These are phyloP conservation scores for Oreochromis grahami DNA, from an alignment of 2,797 vertebrate species.

Conservation along the genomic window DNA sequence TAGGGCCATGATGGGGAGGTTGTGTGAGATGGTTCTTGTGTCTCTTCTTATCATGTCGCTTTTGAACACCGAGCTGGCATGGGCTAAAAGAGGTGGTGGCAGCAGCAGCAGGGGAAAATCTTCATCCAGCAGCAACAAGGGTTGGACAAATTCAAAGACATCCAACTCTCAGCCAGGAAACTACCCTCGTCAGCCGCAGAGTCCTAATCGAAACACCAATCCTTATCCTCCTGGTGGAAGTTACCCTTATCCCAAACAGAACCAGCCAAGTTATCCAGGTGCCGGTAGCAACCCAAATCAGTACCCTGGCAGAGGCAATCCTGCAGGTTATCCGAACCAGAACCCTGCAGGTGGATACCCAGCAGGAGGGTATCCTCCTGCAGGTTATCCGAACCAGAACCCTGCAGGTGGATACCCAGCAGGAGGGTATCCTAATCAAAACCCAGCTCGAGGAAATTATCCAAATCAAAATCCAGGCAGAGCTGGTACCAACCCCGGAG, in stretches of 20 bases:
- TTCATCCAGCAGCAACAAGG: slow-evolving; percentile 11
- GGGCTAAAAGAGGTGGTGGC: slow-evolving; percentile 37
- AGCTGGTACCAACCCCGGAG: background rate
- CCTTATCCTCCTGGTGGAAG: slow-evolving; percentile 69
- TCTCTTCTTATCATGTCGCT: slow-evolving; percentile 44
- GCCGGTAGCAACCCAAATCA: slow-evolving; percentile 50
- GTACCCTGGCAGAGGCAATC: slow-evolving; percentile 31
- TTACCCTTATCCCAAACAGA: slow-evolving; percentile 47
- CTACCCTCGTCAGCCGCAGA: slow-evolving; percentile 59
- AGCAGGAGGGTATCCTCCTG: slow-evolving; percentile 46
- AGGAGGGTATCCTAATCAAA: slow-evolving; percentile 51
- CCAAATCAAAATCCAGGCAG: slow-evolving; percentile 34
- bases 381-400: slow-evolving; percentile 40
- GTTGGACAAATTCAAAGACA: slow-evolving; percentile 48
- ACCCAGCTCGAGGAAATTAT: slow-evolving; percentile 30
- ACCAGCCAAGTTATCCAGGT: slow-evolving; percentile 10
- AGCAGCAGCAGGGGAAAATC: slow-evolving; percentile 23
- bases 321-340: slow-evolving; percentile 39
- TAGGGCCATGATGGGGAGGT: slow-evolving; percentile 52
- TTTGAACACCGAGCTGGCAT: slow-evolving; percentile 40
- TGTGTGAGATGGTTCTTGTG: slow-evolving; percentile 14
- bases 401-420: slow-evolving; percentile 49
- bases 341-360: slow-evolving; percentile 48
- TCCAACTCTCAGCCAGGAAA: slow-evolving; percentile 38
- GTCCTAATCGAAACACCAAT: slow-evolving; percentile 54